Conservation (phyloP, 2,113 vertebrate species). For the Eptesicus fuscus region DNA sequence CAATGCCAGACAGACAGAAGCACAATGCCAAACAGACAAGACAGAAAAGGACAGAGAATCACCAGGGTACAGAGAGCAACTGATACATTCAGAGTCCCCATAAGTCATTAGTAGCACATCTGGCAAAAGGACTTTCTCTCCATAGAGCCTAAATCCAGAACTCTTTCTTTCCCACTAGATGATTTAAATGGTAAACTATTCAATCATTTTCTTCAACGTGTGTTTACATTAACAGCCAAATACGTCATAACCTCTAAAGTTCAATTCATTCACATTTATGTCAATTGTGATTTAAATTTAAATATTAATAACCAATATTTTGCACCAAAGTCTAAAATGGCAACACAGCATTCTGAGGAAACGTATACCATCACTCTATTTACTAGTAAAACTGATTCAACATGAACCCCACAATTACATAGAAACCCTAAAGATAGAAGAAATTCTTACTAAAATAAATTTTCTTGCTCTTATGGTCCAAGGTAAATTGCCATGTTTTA, state of each 20-base stretch:
- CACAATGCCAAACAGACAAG: neutral
- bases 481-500: slow-evolving; percentile 5
- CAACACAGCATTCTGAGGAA: neutral
- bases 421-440: neutral
- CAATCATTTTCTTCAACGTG: neutral
- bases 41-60: neutral
- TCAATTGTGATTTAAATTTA: no score
- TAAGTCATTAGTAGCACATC: neutral
- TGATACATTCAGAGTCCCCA: neutral
- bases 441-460: neutral
- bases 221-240: neutral
- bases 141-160: neutral
- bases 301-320: neutral
- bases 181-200: neutral
- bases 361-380: neutral
- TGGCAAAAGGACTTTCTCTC: neutral
- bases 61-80: neutral
- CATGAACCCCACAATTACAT: neutral
- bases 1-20: neutral
- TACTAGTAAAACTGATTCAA: neutral
- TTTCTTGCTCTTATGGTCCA: neutral
- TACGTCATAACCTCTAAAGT: neutral
- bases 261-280: neutral
- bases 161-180: neutral
- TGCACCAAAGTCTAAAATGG: neutral